Conservation (phyloP, 1,140 invertebrate species). For the Rhyzopertha dominica region DNA sequence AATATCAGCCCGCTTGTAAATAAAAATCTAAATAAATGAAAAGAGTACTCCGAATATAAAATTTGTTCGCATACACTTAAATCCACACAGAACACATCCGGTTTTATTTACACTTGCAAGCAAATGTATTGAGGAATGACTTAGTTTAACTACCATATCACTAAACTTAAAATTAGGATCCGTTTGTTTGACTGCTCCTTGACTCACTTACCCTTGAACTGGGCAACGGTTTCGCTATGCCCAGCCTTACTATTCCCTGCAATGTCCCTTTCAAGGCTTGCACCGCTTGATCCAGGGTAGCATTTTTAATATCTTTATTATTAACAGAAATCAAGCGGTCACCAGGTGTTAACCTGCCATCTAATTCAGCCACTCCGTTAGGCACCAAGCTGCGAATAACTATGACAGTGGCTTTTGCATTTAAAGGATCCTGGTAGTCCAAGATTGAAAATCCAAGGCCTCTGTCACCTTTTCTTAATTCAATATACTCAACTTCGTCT, state of each 20-base stretch:
- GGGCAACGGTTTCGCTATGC: slow-evolving; percentile 78
- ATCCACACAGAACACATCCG: no score
- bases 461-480: slow-evolving; percentile 81
- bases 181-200: slow-evolving; percentile 18
- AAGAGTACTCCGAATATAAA: no score
- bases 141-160: no score
- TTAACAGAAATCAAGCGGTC: slow-evolving; percentile 53
- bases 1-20: no score
- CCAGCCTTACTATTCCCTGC: slow-evolving; percentile 75
- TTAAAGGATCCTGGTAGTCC: slow-evolving; percentile 89
- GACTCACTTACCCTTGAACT: slow-evolving; percentile 23
- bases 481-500: slow-evolving; percentile 79
- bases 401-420: slow-evolving; percentile 85
- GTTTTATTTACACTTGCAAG: no score
- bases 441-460: slow-evolving; percentile 93
- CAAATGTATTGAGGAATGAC: no score
- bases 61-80: no score
- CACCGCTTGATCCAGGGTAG: slow-evolving; percentile 85
- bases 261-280: slow-evolving; percentile 82
- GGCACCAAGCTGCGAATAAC: slow-evolving; percentile 91
- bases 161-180: slow-evolving; percentile 8
- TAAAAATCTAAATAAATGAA: no score
- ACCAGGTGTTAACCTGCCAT: slow-evolving; percentile 85
- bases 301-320: slow-evolving; percentile 66
- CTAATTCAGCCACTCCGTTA: slow-evolving; percentile 81